Evolutionary conservation across 2,797 vertebrate species (phyloP).

Genomic region (Acanthurus lineatus): DNA sequence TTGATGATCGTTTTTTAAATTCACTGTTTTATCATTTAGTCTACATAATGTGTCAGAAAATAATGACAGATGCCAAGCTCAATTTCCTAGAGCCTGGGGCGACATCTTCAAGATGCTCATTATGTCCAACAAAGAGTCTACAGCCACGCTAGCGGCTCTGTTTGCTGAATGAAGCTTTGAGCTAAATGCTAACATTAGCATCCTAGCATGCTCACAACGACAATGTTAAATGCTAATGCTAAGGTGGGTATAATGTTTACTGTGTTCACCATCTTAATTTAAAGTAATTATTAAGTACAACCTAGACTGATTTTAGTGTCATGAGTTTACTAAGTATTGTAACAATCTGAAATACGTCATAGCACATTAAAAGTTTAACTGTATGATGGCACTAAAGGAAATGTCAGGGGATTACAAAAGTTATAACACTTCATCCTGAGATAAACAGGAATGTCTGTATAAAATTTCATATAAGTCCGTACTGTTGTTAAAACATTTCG

Average conservation of each 20-base stretch:
- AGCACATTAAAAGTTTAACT: background rate
- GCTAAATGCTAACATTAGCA: background rate
- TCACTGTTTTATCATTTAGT: conserved; percentile 14
- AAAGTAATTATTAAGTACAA: background rate
- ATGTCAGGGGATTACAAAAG: background rate
- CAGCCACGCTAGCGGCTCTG: background rate
- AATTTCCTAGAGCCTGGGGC: conserved; percentile 4
- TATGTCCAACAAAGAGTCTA: background rate
- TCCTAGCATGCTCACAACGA: background rate
- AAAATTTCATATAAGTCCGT: background rate
- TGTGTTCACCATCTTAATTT: background rate
- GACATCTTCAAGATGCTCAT: conserved; percentile 20
- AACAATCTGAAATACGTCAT: background rate
- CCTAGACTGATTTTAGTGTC: background rate
- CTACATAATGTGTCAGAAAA: conserved; percentile 4
- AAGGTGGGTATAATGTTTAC: background rate
- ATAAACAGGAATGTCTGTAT: background rate
- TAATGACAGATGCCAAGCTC: background rate
- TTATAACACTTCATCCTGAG: background rate
- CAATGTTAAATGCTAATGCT: background rate
- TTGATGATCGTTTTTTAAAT: background rate
- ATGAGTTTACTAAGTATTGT: conserved; percentile 3
- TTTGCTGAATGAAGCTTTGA: background rate
- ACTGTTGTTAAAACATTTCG: background rate
- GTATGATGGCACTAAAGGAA: background rate